These are phyloP conservation scores for Drosophila yooni DNA, from an alignment of 2,888 invertebrate genomes.

Conservation along the genomic window DNA sequence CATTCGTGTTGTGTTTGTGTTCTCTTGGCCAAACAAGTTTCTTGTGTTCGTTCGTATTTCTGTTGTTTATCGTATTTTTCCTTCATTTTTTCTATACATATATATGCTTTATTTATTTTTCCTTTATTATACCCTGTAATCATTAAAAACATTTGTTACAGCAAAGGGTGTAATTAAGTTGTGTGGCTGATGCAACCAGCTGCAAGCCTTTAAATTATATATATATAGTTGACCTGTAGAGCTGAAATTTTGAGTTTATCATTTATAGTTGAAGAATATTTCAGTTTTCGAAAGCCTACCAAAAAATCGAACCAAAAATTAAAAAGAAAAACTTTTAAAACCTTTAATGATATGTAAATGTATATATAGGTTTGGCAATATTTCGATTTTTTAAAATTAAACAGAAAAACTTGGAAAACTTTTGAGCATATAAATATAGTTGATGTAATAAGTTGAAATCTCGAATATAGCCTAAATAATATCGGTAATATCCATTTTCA, in stretches of 20 bases:
- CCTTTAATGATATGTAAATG: no score
- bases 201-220: not conserved
- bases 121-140: conserved; percentile 19
- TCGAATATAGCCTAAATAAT: not conserved
- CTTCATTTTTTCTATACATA: conserved; percentile 6
- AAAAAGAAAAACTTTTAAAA: not conserved
- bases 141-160: not conserved
- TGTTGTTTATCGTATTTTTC: conserved; percentile 9
- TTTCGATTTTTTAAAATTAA: not conserved
- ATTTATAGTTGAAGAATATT: not conserved
- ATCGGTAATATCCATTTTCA: not conserved
- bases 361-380: not conserved
- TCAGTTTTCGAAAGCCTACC: not conserved
- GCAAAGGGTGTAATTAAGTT: not conserved
- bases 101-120: conserved; percentile 31
- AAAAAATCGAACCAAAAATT: not conserved
- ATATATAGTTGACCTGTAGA: not conserved
- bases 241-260: not conserved
- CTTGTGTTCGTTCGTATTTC: conserved; percentile 19
- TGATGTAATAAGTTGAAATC: not conserved
- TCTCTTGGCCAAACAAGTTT: conserved; percentile 61
- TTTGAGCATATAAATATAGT: not conserved
- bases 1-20: conserved; percentile 47
- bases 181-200: not conserved
- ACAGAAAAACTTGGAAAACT: not conserved